These are phyloP conservation scores for Timandra comae DNA, from an alignment of 2,888 invertebrate species.

Conservation along the genomic window DNA sequence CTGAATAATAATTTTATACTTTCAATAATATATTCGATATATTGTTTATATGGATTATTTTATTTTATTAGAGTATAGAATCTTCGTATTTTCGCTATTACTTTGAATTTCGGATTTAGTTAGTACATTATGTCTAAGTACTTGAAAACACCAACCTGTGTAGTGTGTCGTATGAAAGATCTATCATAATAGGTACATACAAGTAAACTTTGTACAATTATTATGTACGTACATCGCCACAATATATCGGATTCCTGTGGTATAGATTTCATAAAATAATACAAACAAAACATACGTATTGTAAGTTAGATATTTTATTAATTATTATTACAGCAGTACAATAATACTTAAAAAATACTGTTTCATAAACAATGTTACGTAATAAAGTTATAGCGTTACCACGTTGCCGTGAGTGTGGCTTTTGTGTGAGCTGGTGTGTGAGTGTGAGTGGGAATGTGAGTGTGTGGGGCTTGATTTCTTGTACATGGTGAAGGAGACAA, in stretches of 20 bases:
- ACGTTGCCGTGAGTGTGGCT: slow-evolving; percentile 43
- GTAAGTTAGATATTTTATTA: slow-evolving; percentile 15
- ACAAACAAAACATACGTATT: slow-evolving; percentile 16
- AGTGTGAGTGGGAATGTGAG: slow-evolving; percentile 33
- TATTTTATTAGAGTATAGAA: too few relatives aligned
- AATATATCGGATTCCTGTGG: too few relatives aligned
- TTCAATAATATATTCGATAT: too few relatives aligned
- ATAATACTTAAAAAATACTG: slow-evolving; percentile 12
- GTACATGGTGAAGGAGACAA: slow-evolving; percentile 68
- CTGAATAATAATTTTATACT: slow-evolving; percentile 45
- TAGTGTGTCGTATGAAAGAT: too few relatives aligned
- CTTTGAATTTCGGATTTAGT: too few relatives aligned
- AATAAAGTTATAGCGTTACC: slow-evolving; percentile 38
- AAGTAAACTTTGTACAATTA: too few relatives aligned
- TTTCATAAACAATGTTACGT: slow-evolving; percentile 4
- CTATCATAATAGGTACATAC: too few relatives aligned
- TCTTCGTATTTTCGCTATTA: too few relatives aligned
- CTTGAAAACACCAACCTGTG: too few relatives aligned
- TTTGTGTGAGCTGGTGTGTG: slow-evolving; percentile 36
- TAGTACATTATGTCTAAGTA: too few relatives aligned
- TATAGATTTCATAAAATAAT: slow-evolving; percentile 18
- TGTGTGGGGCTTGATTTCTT: slow-evolving; percentile 48
- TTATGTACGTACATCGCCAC: too few relatives aligned
- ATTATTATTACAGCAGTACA: slow-evolving; percentile 11
- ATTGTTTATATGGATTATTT: too few relatives aligned